Percentiles rank a stretch among this genome's conserved stretches.
Conservation (phyloP, 2,113 vertebrate species). For the Camelus dromedarius region DNA sequence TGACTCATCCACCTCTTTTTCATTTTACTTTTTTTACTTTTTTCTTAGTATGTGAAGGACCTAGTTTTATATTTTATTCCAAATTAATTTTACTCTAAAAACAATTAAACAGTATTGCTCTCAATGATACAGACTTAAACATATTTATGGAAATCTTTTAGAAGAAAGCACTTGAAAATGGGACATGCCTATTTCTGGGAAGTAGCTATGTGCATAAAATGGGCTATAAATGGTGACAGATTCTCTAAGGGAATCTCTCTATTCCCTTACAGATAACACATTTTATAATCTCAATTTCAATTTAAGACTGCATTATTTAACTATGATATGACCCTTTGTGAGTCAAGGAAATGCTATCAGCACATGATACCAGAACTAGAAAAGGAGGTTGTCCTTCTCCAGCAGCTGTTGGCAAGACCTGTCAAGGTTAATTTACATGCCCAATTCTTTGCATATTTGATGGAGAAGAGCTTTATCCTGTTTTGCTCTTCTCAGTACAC, state of each 20-base stretch:
- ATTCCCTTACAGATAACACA: background rate
- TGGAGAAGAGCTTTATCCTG: background rate
- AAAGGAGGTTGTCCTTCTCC: slow-evolving; percentile 48
- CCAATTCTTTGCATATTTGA: background rate
- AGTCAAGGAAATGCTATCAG: slow-evolving; percentile 35
- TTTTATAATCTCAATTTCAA: background rate
- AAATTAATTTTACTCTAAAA: slow-evolving; percentile 58
- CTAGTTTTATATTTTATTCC: slow-evolving; percentile 25
- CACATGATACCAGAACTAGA: background rate
- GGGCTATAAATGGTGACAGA: background rate
- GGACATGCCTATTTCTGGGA: slow-evolving; percentile 6
- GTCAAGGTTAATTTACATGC: slow-evolving; percentile 36
- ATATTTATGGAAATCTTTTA: slow-evolving; percentile 23
- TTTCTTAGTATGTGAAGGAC: background rate
- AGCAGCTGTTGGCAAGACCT: slow-evolving; percentile 55
- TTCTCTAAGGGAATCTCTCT: background rate
- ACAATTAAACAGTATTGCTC: slow-evolving; percentile 6
- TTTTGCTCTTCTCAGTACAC: background rate
- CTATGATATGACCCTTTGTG: background rate
- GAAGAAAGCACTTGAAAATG: background rate
- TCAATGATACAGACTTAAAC: background rate
- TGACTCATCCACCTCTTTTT: background rate
- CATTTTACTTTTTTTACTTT: background rate
- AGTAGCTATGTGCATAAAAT: slow-evolving; percentile 1
- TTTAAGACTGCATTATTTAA: background rate